A percentile compares a stretch with the other conserved stretches of the same genome.
Conservation (phyloP, 37 sponge, comb jelly and placozoan genomes). For the Cladorhizidae sp. region DNA sequence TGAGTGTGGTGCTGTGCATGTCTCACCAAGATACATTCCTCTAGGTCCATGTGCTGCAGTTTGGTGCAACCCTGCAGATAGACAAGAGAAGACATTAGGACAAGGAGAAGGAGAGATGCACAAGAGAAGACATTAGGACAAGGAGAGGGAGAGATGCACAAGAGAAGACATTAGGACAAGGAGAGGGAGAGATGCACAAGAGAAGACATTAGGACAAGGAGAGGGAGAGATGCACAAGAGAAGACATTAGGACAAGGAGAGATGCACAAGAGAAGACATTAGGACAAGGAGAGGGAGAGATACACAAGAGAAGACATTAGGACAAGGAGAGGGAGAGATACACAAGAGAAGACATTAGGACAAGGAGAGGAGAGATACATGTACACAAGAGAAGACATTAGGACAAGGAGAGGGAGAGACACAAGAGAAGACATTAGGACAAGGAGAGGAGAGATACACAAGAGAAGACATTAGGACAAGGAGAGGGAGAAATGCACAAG, state of each 20-base stretch:
- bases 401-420: no score
- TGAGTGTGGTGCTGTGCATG: not conserved
- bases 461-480: no score
- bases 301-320: not conserved
- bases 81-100: not conserved
- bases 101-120: not conserved
- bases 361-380: no score
- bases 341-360: no score
- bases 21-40: conserved; percentile 80
- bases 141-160: not conserved
- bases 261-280: not conserved
- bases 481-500: no score
- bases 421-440: not conserved
- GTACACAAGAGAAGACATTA: no score
- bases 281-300: not conserved
- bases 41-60: conserved; percentile 72
- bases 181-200: not conserved
- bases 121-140: not conserved
- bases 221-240: not conserved
- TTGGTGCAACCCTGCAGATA: conserved; percentile 48
- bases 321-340: no score
- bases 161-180: not conserved
- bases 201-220: not conserved
- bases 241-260: not conserved
- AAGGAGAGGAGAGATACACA: no score